phyloP scores from a whole-genome alignment of 1,140 invertebrate genomes.

The Hypsibius dujardini region DNA sequence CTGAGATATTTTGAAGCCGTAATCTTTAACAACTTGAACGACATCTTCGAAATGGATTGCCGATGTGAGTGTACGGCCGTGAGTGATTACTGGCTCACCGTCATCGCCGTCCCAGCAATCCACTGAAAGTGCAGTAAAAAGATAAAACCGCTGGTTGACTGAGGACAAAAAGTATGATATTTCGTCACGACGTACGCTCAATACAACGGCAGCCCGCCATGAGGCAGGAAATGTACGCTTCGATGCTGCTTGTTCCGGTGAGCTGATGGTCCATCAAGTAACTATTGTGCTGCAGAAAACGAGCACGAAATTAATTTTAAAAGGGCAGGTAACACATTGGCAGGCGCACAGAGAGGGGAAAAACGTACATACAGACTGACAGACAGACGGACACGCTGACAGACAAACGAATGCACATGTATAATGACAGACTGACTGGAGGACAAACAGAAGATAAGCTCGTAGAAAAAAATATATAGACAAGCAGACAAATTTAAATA shows the following conservation, averaged over 20 bases:
- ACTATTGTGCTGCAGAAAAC: conserved; percentile 29
- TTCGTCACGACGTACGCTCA: not conserved
- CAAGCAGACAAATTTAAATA: no score
- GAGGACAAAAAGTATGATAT: conserved; percentile 11
- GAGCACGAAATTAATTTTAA: no score
- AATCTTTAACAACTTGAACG: conserved; percentile 35
- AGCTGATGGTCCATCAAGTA: conserved; percentile 15
- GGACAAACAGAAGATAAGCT: not conserved
- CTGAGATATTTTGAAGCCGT: conserved; percentile 33
- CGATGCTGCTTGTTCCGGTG: conserved; percentile 15
- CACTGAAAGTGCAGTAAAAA: conserved; percentile 2
- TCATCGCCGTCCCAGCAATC: conserved; percentile 36
- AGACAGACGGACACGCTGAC: conserved; percentile 30
- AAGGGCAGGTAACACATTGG: no score
- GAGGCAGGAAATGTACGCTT: conserved; percentile 18
- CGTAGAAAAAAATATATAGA: no score
- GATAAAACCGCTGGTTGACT: not conserved
- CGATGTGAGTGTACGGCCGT: conserved; percentile 41
- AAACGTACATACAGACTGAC: no score
- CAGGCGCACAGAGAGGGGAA: no score
- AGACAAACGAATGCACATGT: conserved; percentile 22
- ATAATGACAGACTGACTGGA: not conserved
- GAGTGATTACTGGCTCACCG: conserved; percentile 40
- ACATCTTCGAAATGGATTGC: conserved; percentile 41
- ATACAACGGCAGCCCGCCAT: conserved; percentile 13